Conservation (phyloP, 2,888 invertebrate species). For the Rhimphoctona megacephalus region DNA sequence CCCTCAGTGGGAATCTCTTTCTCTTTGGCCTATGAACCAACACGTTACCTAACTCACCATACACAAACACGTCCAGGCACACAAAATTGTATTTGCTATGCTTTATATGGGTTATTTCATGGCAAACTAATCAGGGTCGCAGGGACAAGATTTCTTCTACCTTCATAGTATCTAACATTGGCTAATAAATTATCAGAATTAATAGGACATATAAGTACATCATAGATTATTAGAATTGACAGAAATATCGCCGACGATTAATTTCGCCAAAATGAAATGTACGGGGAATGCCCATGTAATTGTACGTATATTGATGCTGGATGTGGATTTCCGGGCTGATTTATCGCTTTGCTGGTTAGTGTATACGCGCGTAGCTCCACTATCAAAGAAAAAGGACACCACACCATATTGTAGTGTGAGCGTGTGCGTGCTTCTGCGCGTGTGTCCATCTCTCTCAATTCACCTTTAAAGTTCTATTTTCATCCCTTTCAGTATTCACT, state of each 20-base stretch:
- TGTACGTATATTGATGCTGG: conserved; percentile 40
- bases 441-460: neutral
- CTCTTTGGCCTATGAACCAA: conserved; percentile 5
- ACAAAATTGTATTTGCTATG: conserved; percentile 22
- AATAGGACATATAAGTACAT: neutral
- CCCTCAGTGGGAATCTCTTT: no score
- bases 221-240: neutral
- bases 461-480: conserved; percentile 28
- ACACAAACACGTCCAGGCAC: conserved; percentile 7
- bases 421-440: neutral
- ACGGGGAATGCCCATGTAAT: conserved; percentile 1
- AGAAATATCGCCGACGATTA: neutral
- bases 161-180: no score
- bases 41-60: conserved; percentile 27
- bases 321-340: conserved; percentile 68
- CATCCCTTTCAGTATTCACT: conserved; percentile 52
- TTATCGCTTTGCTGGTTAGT: conserved; percentile 60
- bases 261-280: neutral
- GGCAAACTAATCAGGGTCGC: neutral
- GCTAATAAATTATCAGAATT: neutral
- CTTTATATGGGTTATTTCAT: conserved; percentile 22
- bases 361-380: conserved; percentile 58
- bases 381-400: conserved; percentile 47
- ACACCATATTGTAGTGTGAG: no score
- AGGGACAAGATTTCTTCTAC: no score